phyloP scores from a whole-genome alignment of 37 sponge, comb jelly and placozoan genomes.

The Tethya wilhelma region DNA sequence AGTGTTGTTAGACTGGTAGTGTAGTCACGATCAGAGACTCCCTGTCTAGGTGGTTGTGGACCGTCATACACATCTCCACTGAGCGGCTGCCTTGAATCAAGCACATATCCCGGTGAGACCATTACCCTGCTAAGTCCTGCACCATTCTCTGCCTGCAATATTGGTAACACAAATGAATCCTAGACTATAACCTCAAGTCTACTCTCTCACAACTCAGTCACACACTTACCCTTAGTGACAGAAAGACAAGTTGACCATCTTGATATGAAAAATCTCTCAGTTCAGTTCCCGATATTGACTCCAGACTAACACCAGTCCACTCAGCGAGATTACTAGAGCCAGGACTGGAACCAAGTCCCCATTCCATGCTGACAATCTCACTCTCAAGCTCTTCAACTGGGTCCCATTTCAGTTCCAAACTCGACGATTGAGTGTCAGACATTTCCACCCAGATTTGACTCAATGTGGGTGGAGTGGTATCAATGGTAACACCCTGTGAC shows the following conservation, averaged over 20 bases:
- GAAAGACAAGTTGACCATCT: slow-evolving; percentile 64
- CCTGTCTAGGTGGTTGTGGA: not conserved
- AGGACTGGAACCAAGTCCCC: slow-evolving; percentile 62
- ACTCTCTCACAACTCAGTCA: not conserved
- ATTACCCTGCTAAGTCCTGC: slow-evolving; percentile 51
- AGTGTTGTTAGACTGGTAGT: slow-evolving; percentile 15
- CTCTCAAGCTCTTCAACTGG: slow-evolving; percentile 60
- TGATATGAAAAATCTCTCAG: not conserved
- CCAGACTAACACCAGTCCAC: slow-evolving; percentile 35
- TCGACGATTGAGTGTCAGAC: too few species aligned
- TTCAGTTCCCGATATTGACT: not conserved
- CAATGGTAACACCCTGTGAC: slow-evolving; percentile 56
- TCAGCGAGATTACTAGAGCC: slow-evolving; percentile 47
- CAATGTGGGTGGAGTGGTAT: slow-evolving; percentile 69
- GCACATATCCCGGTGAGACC: slow-evolving; percentile 49
- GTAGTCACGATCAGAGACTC: slow-evolving; percentile 59
- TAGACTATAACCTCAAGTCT: not conserved
- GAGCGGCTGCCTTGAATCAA: slow-evolving; percentile 76
- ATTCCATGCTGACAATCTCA: slow-evolving; percentile 39
- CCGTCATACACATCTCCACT: slow-evolving; percentile 67
- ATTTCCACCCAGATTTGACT: slow-evolving; percentile 18
- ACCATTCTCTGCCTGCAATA: slow-evolving; percentile 63
- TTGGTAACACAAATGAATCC: not conserved
- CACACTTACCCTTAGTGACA: slow-evolving; percentile 34
- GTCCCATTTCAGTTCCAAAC: slow-evolving; percentile 45